Conservation (phyloP, 2,888 invertebrate species). For the Zele albiditarsus region DNA sequence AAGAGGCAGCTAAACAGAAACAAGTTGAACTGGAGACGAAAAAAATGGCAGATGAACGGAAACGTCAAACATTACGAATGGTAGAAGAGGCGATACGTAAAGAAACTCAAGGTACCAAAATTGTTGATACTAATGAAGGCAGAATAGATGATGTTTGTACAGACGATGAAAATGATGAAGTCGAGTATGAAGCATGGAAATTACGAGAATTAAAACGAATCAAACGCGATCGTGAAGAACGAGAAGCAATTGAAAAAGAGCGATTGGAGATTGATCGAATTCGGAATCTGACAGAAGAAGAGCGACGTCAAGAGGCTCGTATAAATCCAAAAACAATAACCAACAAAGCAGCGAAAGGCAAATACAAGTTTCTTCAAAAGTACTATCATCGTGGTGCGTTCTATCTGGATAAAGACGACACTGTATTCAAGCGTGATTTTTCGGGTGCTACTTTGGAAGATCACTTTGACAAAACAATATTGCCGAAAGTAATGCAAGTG, state of each 20-base stretch:
- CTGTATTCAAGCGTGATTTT: slow-evolving; percentile 93
- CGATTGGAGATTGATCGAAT: slow-evolving; percentile 90
- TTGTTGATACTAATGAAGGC: slow-evolving; percentile 82
- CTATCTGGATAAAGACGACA: slow-evolving; percentile 95
- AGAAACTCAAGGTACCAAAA: slow-evolving; percentile 77
- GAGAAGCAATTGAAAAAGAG: slow-evolving; percentile 91
- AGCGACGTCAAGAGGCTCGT: slow-evolving; percentile 90
- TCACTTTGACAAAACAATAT: slow-evolving; percentile 98
- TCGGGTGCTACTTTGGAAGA: slow-evolving; percentile 97
- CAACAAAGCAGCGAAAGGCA: slow-evolving; percentile 96
- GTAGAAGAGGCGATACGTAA: slow-evolving; percentile 92
- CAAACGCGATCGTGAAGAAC: slow-evolving; percentile 96
- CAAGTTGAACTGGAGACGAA: slow-evolving; percentile 88
- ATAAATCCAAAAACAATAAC: slow-evolving; percentile 94
- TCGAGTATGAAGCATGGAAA: slow-evolving; percentile 99
- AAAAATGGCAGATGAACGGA: slow-evolving; percentile 89
- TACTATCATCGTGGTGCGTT: slow-evolving; percentile 99
- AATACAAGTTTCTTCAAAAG: slow-evolving; percentile 99
- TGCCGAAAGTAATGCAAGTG: slow-evolving; percentile 99
- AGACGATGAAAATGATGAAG: slow-evolving; percentile 96
- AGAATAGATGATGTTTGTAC: slow-evolving; percentile 90
- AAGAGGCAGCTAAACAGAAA: slow-evolving; percentile 88
- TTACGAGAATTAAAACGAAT: slow-evolving; percentile 95
- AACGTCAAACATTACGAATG: slow-evolving; percentile 89
- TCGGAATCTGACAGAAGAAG: slow-evolving; percentile 96